A percentile compares a stretch with the other conserved stretches of the same genome.
Conservation (phyloP, 2,797 vertebrate genomes). For the Pelochelys cantorii region DNA sequence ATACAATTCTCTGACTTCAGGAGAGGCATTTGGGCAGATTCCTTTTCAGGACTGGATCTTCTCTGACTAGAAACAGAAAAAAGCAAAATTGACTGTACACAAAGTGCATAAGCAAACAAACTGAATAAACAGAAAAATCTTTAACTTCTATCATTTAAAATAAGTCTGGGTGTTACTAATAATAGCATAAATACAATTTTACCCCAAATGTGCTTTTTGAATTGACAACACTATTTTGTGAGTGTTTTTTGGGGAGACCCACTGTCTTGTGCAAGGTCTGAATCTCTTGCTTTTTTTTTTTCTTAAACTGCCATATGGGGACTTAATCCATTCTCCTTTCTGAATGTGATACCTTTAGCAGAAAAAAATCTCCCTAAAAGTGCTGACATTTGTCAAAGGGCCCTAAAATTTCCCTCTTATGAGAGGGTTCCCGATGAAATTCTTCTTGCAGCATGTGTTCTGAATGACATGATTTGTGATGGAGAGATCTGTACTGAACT, state of each 20-base stretch:
- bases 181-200: neutral
- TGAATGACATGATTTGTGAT: neutral
- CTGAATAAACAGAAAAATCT: neutral
- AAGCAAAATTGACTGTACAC: neutral
- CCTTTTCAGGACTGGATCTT: neutral
- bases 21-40: neutral
- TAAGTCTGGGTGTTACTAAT: neutral
- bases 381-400: neutral
- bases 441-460: neutral
- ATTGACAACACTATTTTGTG: neutral
- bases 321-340: constrained; percentile 39
- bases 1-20: neutral
- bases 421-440: neutral
- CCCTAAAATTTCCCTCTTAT: neutral
- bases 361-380: constrained; percentile 7
- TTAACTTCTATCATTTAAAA: neutral
- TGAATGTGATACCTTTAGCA: neutral
- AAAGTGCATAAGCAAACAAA: neutral
- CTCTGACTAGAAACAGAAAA: neutral
- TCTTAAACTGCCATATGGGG: neutral
- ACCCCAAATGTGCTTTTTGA: neutral
- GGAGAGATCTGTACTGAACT: constrained; percentile 24
- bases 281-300: neutral
- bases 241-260: neutral
- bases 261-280: neutral